phyloP scores from a whole-genome alignment of 2,888 invertebrate species.

The Ochropacha duplaris region DNA sequence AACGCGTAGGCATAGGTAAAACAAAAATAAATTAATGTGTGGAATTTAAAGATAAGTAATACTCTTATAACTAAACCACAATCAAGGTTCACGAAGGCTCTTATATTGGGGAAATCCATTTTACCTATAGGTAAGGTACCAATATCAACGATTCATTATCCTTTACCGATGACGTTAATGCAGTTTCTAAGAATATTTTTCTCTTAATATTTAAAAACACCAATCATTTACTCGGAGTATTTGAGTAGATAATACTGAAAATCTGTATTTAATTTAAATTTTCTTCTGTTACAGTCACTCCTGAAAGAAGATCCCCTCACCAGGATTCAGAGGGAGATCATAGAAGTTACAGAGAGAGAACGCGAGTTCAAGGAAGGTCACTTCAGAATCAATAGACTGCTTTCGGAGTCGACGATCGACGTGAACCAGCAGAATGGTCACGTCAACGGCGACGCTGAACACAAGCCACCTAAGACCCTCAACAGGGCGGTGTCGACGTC shows the following conservation, averaged over 20 bases:
- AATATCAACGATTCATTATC: neutral
- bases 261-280: slow-evolving; percentile 12
- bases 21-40: no score
- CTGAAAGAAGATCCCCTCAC: slow-evolving; percentile 88
- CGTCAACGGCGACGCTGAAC: slow-evolving; percentile 60
- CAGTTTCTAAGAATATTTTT: neutral
- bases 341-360: slow-evolving; percentile 92
- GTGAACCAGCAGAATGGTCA: slow-evolving; percentile 75
- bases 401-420: slow-evolving; percentile 76
- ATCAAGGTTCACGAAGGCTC: neutral
- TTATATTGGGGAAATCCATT: neutral
- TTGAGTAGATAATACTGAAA: no score
- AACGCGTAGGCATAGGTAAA: no score
- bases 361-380: slow-evolving; percentile 88
- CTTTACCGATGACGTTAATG: neutral
- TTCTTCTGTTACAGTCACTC: slow-evolving; percentile 70
- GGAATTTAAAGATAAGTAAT: no score
- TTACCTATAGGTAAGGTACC: neutral
- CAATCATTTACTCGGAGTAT: no score
- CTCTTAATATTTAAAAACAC: neutral
- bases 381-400: slow-evolving; percentile 70
- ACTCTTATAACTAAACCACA: no score
- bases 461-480: slow-evolving; percentile 53
- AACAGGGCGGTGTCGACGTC: slow-evolving; percentile 76
- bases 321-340: slow-evolving; percentile 94